Conservation (phyloP, 1,140 invertebrate genomes). For the Octopus bimaculoides region DNA sequence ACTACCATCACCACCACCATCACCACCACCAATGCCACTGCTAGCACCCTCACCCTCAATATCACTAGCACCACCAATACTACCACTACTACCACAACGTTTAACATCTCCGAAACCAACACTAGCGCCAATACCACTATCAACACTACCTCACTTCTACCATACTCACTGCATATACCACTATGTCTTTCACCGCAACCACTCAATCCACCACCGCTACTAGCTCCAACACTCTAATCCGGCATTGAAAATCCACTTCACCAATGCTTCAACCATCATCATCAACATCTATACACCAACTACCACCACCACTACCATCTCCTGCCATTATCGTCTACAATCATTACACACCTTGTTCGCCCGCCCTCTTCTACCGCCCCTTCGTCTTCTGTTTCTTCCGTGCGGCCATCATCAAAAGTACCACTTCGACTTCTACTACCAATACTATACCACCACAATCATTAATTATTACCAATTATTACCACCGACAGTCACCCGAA, state of each 20-base stretch:
- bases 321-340: slow-evolving; percentile 21
- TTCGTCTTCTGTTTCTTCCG: neutral
- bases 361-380: neutral
- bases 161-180: neutral
- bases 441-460: neutral
- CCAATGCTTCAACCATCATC: too few species aligned
- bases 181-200: neutral
- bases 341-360: neutral
- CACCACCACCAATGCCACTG: too few species aligned
- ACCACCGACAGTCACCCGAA: neutral
- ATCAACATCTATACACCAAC: neutral
- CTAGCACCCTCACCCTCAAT: too few species aligned
- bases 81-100: too few species aligned
- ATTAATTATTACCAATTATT: too few species aligned
- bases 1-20: too few species aligned
- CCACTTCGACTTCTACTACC: neutral
- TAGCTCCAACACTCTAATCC: neutral
- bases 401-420: neutral
- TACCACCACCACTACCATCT: slow-evolving; percentile 18
- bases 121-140: too few species aligned
- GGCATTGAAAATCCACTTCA: too few species aligned
- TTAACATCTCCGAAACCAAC: too few species aligned
- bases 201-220: neutral
- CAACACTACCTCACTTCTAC: too few species aligned
- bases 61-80: too few species aligned